A percentile compares a stretch with the other conserved stretches of the same genome.
These are phyloP conservation scores for Anthopleura xanthogrammica DNA, from an alignment of 92 coral and sea anemone genomes.

Conservation along the genomic window DNA sequence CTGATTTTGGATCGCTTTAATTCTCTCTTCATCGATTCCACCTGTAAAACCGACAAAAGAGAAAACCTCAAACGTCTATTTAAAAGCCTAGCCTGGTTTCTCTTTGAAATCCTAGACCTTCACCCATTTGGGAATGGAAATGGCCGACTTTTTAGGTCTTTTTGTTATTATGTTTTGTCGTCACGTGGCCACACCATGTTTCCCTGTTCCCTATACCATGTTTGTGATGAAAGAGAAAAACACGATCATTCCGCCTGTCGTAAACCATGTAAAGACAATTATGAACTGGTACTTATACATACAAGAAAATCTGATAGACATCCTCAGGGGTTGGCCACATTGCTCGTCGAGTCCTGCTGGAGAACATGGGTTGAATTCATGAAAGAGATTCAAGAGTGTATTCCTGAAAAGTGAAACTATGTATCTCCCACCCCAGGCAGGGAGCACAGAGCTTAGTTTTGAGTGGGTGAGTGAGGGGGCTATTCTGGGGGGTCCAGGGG, in stretches of 20 bases:
- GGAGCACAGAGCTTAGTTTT: too few relatives aligned
- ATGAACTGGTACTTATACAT: conserved; percentile 40
- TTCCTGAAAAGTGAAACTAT: neutral
- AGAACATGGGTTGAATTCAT: conserved; percentile 37
- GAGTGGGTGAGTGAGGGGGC: too few relatives aligned
- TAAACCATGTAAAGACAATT: conserved; percentile 39
- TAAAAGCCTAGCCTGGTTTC: conserved; percentile 50
- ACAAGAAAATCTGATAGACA: conserved; percentile 43
- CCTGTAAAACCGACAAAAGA: conserved; percentile 8
- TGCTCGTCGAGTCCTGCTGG: conserved; percentile 58
- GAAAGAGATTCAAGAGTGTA: neutral
- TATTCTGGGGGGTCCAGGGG: too few relatives aligned
- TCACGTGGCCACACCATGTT: conserved; percentile 28
- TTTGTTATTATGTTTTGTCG: conserved; percentile 48
- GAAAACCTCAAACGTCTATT: conserved; percentile 18
- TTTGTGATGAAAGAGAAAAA: neutral
- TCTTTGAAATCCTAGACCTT: conserved; percentile 57
- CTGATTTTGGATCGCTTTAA: conserved; percentile 44
- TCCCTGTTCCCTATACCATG: conserved; percentile 36
- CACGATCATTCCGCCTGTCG: conserved; percentile 9
- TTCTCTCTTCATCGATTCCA: conserved; percentile 14
- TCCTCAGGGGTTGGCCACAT: conserved; percentile 44
- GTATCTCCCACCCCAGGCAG: too few relatives aligned
- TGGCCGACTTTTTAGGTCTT: conserved; percentile 54
- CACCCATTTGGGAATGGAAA: conserved; percentile 71